Conservation (phyloP, 2,113 vertebrate genomes). For the Brachirus orientalis region DNA sequence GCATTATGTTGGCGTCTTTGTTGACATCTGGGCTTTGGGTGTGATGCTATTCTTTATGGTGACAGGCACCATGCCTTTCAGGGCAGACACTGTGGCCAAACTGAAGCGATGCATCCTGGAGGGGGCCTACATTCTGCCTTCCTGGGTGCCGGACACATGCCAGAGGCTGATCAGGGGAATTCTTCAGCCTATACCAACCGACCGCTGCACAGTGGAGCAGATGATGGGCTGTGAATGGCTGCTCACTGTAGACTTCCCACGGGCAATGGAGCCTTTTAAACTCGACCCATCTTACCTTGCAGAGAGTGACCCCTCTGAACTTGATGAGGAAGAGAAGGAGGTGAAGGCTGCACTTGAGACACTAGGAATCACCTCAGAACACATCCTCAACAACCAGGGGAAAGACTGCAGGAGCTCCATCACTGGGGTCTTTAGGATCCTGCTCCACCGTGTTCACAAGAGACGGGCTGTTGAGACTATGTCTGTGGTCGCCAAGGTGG, state of each 20-base stretch:
- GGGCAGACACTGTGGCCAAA: slow-evolving; percentile 94
- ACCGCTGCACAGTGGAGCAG: slow-evolving; percentile 87
- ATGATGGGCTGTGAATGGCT: slow-evolving; percentile 94
- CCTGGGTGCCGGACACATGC: slow-evolving; percentile 87
- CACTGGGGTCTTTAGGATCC: slow-evolving; percentile 92
- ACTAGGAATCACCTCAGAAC: slow-evolving; percentile 90
- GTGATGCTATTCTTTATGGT: slow-evolving; percentile 95
- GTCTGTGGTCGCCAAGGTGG: slow-evolving; percentile 80
- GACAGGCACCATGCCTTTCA: slow-evolving; percentile 92
- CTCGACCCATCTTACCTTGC: slow-evolving; percentile 90
- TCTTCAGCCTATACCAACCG: slow-evolving; percentile 86
- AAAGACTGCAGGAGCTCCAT: slow-evolving; percentile 90
- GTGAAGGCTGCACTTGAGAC: slow-evolving; percentile 85
- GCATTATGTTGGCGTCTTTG: slow-evolving; percentile 88
- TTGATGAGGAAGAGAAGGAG: slow-evolving; percentile 88
- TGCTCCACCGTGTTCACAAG: slow-evolving; percentile 90
- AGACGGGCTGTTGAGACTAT: slow-evolving; percentile 84
- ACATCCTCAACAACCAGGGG: slow-evolving; percentile 90
- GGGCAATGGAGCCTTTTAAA: slow-evolving; percentile 87
- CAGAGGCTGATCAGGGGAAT: slow-evolving; percentile 88
- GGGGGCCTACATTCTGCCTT: slow-evolving; percentile 85
- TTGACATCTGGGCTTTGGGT: slow-evolving; percentile 95
- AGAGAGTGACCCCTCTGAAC: slow-evolving; percentile 75
- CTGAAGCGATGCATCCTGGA: slow-evolving; percentile 95
- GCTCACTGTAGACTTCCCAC: slow-evolving; percentile 87